These are phyloP conservation scores for Acomys russatus DNA, from an alignment of 2,797 vertebrate genomes.

Conservation along the genomic window DNA sequence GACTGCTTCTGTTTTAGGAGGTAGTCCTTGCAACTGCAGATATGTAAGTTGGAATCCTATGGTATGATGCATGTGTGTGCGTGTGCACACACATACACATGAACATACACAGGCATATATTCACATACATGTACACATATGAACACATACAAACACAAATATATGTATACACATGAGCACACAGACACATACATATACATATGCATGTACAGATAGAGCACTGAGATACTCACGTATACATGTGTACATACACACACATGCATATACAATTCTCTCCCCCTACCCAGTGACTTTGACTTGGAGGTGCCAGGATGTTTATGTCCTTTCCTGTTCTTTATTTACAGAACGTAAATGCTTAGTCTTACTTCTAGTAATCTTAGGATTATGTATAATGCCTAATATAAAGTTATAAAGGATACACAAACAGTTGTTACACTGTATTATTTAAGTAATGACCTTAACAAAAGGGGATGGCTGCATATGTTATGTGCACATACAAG, in stretches of 20 bases:
- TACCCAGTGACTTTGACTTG: neutral
- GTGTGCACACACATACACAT: neutral
- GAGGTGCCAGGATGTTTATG: neutral
- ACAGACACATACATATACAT: neutral
- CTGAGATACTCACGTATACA: neutral
- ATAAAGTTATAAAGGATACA: neutral
- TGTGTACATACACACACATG: neutral
- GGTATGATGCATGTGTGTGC: neutral
- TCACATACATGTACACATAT: fast-evolving
- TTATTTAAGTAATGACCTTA: neutral
- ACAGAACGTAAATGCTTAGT: neutral
- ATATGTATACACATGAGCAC: neutral
- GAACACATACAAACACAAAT: neutral
- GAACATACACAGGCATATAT: neutral
- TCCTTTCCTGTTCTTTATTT: neutral
- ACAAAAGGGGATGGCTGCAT: neutral
- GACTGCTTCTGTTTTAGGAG: neutral
- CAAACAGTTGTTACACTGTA: neutral
- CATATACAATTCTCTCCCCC: neutral
- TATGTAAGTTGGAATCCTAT: neutral
- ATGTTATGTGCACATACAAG: neutral
- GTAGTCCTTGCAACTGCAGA: neutral
- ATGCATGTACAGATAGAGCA: neutral
- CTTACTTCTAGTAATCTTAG: neutral
- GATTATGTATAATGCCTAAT: neutral